Conservation (phyloP, 64 coral and sea anemone genomes). For the Porites lutea region DNA sequence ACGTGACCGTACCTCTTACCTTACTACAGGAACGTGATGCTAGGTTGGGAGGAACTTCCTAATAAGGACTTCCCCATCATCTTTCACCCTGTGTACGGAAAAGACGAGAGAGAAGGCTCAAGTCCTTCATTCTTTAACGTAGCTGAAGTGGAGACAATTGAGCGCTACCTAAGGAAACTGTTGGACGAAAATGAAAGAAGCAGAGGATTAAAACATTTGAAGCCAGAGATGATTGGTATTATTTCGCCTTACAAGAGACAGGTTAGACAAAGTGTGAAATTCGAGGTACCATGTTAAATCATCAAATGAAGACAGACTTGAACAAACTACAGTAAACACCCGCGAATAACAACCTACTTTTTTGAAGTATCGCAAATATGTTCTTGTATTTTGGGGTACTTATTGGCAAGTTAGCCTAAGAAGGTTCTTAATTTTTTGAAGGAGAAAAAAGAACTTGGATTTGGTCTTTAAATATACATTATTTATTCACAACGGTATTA, state of each 20-base stretch:
- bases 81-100: conserved; percentile 80
- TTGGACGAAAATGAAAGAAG: conserved; percentile 69
- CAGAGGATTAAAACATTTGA: conserved; percentile 40
- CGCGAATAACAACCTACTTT: too few relatives aligned
- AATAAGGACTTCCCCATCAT: conserved; percentile 72
- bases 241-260: conserved; percentile 88
- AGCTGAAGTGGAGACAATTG: conserved; percentile 79
- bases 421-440: too few relatives aligned
- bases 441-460: too few relatives aligned
- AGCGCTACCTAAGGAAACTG: conserved; percentile 81
- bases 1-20: background rate
- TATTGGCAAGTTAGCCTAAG: too few relatives aligned
- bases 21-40: conserved; percentile 45
- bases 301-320: too few relatives aligned
- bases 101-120: conserved; percentile 68
- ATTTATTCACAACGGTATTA: too few relatives aligned
- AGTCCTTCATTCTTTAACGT: conserved; percentile 68
- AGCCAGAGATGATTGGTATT: conserved; percentile 83
- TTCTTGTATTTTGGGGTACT: too few relatives aligned
- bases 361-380: too few relatives aligned
- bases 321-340: too few relatives aligned
- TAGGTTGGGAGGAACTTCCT: conserved; percentile 79
- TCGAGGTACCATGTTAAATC: too few relatives aligned
- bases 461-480: too few relatives aligned
- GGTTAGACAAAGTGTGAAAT: conserved; percentile 20